A percentile compares a stretch with the other conserved stretches of the same genome.
Conservation (phyloP, 2,797 vertebrate genomes). For the Petrocephalus schoutedeni region DNA sequence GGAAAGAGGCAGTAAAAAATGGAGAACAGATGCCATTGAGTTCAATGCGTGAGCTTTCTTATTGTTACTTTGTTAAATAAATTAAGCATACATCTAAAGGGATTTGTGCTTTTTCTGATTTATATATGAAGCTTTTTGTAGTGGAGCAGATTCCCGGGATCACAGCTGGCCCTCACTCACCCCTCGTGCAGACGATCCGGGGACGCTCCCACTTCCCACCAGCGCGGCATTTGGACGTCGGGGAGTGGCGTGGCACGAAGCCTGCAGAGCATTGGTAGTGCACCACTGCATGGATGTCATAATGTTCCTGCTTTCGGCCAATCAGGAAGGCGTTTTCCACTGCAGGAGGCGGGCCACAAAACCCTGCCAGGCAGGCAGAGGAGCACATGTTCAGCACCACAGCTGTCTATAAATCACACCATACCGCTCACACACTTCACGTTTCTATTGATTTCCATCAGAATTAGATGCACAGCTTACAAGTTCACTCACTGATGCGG, state of each 20-base stretch:
- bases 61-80: background rate
- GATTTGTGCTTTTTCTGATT: background rate
- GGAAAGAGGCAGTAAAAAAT: background rate
- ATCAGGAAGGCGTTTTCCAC: conserved; percentile 78
- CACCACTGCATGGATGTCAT: conserved; percentile 82
- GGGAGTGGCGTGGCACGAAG: conserved; percentile 82
- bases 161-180: conserved; percentile 59
- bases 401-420: background rate
- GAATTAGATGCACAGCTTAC: background rate
- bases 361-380: conserved; percentile 58
- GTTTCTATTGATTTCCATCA: background rate
- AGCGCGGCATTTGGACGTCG: conserved; percentile 77
- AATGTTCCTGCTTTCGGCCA: conserved; percentile 77
- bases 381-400: background rate
- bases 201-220: conserved; percentile 88
- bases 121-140: background rate
- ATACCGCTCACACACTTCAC: background rate
- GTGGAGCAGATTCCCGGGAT: background rate
- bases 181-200: conserved; percentile 85
- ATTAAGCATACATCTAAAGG: background rate
- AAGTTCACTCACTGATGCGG: background rate
- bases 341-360: conserved; percentile 81
- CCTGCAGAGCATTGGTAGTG: conserved; percentile 87
- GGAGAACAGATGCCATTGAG: too few species aligned
- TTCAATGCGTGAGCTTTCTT: background rate